A percentile compares a stretch with the other conserved stretches of the same genome.
Evolutionary conservation across 2,888 invertebrate species (phyloP).

Genomic region (Amiota mariae): DNA sequence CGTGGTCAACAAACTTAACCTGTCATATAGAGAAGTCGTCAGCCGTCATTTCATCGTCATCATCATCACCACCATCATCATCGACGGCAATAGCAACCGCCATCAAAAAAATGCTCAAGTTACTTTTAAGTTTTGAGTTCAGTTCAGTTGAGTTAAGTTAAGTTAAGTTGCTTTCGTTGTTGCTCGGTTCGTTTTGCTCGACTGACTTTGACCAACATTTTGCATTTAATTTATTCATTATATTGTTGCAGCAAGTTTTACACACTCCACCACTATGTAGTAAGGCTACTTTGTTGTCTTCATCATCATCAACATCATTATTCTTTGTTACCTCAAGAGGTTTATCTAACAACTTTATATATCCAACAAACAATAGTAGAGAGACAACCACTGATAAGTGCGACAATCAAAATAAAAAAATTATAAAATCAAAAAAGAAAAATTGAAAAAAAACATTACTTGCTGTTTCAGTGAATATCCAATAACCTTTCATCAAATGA

Average conservation of each 20-base stretch:
- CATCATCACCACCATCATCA: no score
- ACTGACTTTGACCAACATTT: conserved; percentile 50
- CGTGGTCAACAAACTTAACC: conserved; percentile 10
- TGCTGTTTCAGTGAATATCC: no score
- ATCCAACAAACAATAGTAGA: conserved; percentile 4
- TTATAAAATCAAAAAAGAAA: no score
- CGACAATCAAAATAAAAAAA: neutral
- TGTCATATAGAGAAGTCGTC: neutral
- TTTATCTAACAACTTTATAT: neutral
- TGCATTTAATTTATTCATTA: conserved; percentile 46
- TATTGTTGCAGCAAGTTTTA: neutral
- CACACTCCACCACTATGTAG: conserved; percentile 21
- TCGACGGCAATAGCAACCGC: neutral
- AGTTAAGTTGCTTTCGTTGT: neutral
- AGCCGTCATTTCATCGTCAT: neutral
- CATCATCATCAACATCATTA: conserved; percentile 10
- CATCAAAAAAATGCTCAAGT: neutral
- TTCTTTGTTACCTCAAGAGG: neutral
- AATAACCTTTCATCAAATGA: no score
- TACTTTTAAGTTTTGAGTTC: neutral
- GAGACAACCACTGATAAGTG: neutral
- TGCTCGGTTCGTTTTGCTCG: conserved; percentile 33
- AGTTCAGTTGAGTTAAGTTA: no score
- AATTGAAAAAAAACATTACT: no score
- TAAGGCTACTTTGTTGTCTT: neutral